Evolutionary conservation across 2,113 vertebrate species (phyloP), one percentile per base, ranked within the genome.

Genomic region (Brachypteracias leptosomus): DNA sequence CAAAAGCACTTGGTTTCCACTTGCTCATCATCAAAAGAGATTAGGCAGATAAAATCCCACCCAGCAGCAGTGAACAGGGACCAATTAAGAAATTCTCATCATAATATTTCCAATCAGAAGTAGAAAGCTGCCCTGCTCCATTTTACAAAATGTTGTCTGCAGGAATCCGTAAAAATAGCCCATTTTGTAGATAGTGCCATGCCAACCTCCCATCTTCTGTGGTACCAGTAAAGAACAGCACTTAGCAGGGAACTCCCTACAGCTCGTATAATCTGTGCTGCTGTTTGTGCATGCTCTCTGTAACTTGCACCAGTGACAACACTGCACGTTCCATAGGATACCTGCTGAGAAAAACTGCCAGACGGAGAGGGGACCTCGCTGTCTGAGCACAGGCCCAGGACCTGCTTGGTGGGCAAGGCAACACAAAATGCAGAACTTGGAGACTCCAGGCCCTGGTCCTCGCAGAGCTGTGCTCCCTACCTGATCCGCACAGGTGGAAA

Each of bases 251-350:
- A 58, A 65, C 62, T 58, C 62, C 85, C 76, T 49, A 5, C 11
- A 68, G 52, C 72, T 78, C 10, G 0, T 12, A 6, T 5, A 22
- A 40, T 9, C 46, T n/a, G 29, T 2, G 11, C 7, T 5, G 2
- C 51, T 59, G 5, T 58, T 68, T 68, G 62, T 28, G 36, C 19
- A 2, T 59, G 47, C 47, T 22, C 86, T 67, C 58, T 58, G n/a
- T 4, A 33, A n/a, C 35, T 16, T 46, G 3, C 2, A 4, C 26
- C 61, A 67, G 35, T 17, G 38, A 70, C 29, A 83, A 10, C 35
- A 42, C 13, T 0, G 20, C 18, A 8, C 0, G 0, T 63, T 77
- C 33, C 7, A 38, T 57, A 76, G 62, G 49, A 38, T 12, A 61
- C 31, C 51, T n/a, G 42, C 84, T 35, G 8, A 55, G 54, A 14